Base-by-base conservation (phyloP, 2,888 invertebrate species). In the Agonopterix arenella region DNA sequence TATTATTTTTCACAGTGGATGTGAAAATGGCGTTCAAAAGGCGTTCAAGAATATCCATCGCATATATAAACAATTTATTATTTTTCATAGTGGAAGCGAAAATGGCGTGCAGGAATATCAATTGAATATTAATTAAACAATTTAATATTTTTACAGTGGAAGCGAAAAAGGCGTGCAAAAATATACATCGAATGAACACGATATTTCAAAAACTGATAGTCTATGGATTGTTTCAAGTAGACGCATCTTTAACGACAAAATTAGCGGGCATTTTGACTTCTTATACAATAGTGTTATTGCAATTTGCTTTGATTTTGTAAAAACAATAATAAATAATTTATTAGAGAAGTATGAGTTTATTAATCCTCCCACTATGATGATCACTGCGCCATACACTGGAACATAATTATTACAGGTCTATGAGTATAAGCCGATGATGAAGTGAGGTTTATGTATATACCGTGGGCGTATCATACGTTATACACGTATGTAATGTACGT, bases 211-310 rank as follows among this genome's bases (percentile, higher is more conserved):
- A 42, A 8, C 41, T 51, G 48, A 28, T 18, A 9, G 28, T 36
- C 7, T 51, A 43, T 28, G 55, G 59, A 9, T 45, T 61, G 5
- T 57, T 61, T 18, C 47, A 48, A 1, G 52, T 64, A 1, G 57
- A 64, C 36, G 57, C 56, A 2, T 42, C 45, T 0, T 45, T 61
- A 2, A 57, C 54, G 1, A 41, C 59, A 1, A 46, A 49, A 4
- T 51, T 65, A 5, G 45, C 45, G 5, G 49, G 54, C 4, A 16
- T 61, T 0, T 41, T 60, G 2, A 50, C 59, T 8, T 54, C 58
- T 42, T 62, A 65, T 18, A 51, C 57, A 5, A 44, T 64, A 5
- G 61, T 64, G 4, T 11, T 64, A 5, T 40, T 65, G 4, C 64
- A 65, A 42, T 60, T 62, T 48, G 49, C 52, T 40, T 36, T 43